Conservation (phyloP, 1,140 invertebrate species). For the Centruroides sculpturatus region DNA sequence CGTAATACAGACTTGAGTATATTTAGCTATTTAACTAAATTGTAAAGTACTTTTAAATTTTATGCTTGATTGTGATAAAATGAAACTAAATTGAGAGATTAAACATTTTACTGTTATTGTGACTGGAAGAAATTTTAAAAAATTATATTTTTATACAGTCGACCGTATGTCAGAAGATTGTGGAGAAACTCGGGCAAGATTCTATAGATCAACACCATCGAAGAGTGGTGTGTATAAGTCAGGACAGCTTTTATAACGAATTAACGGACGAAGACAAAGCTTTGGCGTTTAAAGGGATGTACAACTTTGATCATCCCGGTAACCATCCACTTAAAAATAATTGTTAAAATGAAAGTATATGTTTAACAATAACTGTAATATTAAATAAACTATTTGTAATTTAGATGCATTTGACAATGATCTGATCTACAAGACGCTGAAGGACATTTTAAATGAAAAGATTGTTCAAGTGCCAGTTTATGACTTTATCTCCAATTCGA, state of each 20-base stretch:
- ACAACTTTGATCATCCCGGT: slow-evolving; percentile 95
- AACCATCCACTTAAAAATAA: neutral
- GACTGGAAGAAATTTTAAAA: neutral
- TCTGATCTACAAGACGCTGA: slow-evolving; percentile 59
- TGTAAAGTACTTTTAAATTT: too few species aligned
- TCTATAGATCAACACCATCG: slow-evolving; percentile 74
- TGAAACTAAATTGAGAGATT: too few species aligned
- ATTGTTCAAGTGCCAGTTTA: slow-evolving; percentile 78
- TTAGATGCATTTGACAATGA: slow-evolving; percentile 75
- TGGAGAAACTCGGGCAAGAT: slow-evolving; percentile 75
- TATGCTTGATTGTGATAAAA: too few species aligned
- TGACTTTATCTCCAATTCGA: slow-evolving; percentile 70
- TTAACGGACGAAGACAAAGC: slow-evolving; percentile 61
- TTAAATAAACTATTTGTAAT: slow-evolving; percentile 5
- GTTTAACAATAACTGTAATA: neutral
- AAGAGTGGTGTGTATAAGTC: slow-evolving; percentile 84
- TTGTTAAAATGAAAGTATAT: neutral
- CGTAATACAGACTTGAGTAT: too few species aligned
- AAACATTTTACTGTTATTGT: too few species aligned
- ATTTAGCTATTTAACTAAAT: too few species aligned
- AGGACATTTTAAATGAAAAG: slow-evolving; percentile 62
- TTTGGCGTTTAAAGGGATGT: slow-evolving; percentile 76
- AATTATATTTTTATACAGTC: slow-evolving; percentile 44
- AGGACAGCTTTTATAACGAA: slow-evolving; percentile 89
- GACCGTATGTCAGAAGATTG: slow-evolving; percentile 89